phyloP scores from a whole-genome alignment of 1,140 invertebrate genomes.

The Brachionus rotundiformis region DNA sequence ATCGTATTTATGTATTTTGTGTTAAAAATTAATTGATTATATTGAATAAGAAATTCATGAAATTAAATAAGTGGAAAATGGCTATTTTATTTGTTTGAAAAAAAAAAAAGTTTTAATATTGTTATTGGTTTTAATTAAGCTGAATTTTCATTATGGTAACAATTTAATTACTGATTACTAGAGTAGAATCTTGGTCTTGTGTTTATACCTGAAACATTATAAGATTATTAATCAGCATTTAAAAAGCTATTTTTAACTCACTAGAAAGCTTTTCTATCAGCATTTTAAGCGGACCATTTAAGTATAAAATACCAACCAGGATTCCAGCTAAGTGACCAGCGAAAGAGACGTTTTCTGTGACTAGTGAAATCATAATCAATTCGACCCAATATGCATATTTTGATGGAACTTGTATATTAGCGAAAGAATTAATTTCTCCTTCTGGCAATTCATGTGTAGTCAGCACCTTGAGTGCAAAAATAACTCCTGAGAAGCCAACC shows the following conservation, averaged over 20 bases:
- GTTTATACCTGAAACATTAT: neutral
- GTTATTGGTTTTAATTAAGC: too few species aligned
- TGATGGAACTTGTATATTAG: slow-evolving; percentile 66
- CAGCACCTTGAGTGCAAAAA: slow-evolving; percentile 73
- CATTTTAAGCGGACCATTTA: slow-evolving; percentile 68
- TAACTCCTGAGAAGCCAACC: slow-evolving; percentile 71
- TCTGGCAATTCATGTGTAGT: slow-evolving; percentile 65
- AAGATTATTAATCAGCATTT: too few species aligned
- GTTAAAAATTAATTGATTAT: too few species aligned
- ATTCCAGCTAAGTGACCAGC: slow-evolving; percentile 72
- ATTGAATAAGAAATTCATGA: too few species aligned
- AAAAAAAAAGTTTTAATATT: too few species aligned
- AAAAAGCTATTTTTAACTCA: too few species aligned
- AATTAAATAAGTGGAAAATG: too few species aligned
- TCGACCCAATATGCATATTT: slow-evolving; percentile 72
- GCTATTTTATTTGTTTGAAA: too few species aligned
- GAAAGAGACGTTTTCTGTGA: slow-evolving; percentile 66
- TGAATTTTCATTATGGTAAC: neutral
- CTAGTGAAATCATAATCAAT: slow-evolving; percentile 71
- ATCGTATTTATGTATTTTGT: neutral
- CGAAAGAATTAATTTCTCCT: slow-evolving; percentile 63
- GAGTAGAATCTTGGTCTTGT: slow-evolving; percentile 7
- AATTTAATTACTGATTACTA: neutral
- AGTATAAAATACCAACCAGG: slow-evolving; percentile 70
- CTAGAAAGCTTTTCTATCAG: slow-evolving; percentile 63